Percentiles rank a stretch among this genome's conserved stretches.
phyloP scores from a whole-genome alignment of 2,113 vertebrate genomes.

The Herpailurus yagouaroundi region DNA sequence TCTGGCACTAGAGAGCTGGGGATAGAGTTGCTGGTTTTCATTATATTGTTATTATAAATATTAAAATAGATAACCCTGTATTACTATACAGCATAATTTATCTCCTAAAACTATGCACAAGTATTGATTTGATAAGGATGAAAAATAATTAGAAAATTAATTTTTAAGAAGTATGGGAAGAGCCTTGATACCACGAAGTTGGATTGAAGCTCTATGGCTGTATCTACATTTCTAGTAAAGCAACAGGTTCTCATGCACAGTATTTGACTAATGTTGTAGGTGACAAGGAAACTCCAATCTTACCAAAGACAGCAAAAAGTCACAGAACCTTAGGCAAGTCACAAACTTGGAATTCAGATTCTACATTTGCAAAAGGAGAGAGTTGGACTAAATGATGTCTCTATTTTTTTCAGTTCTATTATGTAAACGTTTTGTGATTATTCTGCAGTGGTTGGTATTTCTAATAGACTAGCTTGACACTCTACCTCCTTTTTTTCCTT shows the following conservation, averaged over 20 bases:
- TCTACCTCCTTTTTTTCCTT: background rate
- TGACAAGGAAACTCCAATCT: too few species aligned
- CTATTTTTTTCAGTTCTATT: background rate
- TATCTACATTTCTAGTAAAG: background rate
- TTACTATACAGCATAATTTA: background rate
- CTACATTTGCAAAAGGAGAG: background rate
- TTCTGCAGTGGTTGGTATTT: background rate
- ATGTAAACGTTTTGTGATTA: background rate
- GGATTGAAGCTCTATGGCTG: too few species aligned
- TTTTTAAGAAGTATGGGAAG: background rate
- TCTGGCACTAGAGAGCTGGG: background rate
- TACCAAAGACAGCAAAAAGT: background rate
- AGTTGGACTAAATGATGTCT: background rate
- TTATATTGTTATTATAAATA: background rate
- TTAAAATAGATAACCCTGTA: background rate
- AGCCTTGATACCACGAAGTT: background rate
- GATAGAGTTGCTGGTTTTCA: background rate
- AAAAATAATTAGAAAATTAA: background rate
- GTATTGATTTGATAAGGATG: background rate
- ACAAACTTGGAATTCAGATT: background rate
- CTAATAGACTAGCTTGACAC: background rate
- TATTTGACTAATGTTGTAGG: background rate
- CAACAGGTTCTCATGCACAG: rapidly evolving
- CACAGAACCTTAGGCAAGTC: background rate
- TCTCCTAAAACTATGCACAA: background rate